Evolutionary conservation across 2,113 vertebrate genomes (phyloP), one percentile per base, ranked within the genome.

Genomic region (Nerophis ophidion): DNA sequence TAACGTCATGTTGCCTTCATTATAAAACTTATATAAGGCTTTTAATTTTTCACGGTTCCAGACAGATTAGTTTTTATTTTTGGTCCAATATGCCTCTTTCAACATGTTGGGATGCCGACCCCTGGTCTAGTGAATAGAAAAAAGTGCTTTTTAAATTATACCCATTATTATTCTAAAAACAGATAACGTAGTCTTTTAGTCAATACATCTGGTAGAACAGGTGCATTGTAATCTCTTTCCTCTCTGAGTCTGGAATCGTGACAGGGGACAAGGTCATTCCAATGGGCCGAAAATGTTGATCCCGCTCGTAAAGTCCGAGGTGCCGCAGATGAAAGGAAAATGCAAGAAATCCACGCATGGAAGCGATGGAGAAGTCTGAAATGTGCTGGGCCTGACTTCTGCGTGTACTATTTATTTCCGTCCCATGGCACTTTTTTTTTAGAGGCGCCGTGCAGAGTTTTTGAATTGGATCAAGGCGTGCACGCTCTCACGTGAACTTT

Each of bases 291-390:
- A 75, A 64, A 60, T 74, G 74, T 33, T 70, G 77, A 75, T 84
- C 77, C 64, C 0, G 46, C 74, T 84, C 84, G 62, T 85, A 84
- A 87, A 84, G 70, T 61, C 52, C 2, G 60, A 78, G 74, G 64
- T 79, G 67, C 73, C 10, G 4, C 2, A n/a, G 65, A 65, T 66
- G 38, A 58, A 61, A 65, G 66, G 66, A 79, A 79, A 80, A 78
- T 66, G 67, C 70, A 63, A 61, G 50, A 81, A 80, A 79, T 84
- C 73, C 85, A 89, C 81, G 82, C 84, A 79, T 80, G 70, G 72
- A 52, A 63, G 83, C 15, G 74, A 86, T 76, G 75, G 82, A 81
- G 81, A 88, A 48, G 68, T 59, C 73, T 70, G 63, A 48, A 15
- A 69, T 51, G 67, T 58, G 54, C 36, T 63, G 76, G 49, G 68